A percentile compares a stretch with the other conserved stretches of the same genome.
Conservation (phyloP, 2,113 vertebrate genomes). For the Sinosuthora webbiana region DNA sequence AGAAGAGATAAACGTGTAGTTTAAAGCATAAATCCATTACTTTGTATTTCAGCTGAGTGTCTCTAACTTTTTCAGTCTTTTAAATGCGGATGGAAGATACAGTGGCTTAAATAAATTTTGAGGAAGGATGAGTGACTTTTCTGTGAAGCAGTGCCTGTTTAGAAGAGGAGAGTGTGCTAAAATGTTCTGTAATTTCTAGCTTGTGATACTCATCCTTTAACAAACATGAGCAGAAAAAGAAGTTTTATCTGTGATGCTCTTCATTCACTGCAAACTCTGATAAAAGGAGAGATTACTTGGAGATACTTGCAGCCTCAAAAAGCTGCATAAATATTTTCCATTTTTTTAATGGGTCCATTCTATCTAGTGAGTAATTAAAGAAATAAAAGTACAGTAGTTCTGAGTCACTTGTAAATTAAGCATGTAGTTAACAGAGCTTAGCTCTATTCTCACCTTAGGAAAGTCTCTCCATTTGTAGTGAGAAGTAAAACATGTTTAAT, state of each 20-base stretch:
- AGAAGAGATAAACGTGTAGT: constrained; percentile 33
- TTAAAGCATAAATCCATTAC: constrained; percentile 32
- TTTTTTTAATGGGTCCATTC: constrained; percentile 37
- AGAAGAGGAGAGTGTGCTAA: background rate
- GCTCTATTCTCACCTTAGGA: background rate
- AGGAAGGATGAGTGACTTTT: background rate
- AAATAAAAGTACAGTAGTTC: background rate
- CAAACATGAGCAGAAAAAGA: background rate
- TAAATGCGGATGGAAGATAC: background rate
- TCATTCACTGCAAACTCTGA: background rate
- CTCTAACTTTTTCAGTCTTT: background rate
- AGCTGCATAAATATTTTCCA: background rate
- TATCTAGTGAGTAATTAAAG: background rate
- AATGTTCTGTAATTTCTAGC: background rate
- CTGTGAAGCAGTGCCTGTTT: constrained; percentile 14
- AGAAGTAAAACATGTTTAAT: background rate
- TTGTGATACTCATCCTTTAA: background rate
- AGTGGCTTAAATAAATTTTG: background rate
- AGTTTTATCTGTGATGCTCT: background rate
- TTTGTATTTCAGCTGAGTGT: constrained; percentile 36
- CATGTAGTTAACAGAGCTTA: background rate
- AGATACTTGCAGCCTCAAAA: constrained; percentile 3
- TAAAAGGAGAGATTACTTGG: background rate
- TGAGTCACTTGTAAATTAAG: background rate
- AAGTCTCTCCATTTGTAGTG: background rate